Base-by-base conservation (phyloP, 2,797 vertebrate species). In the Thaleichthys pacificus region DNA sequence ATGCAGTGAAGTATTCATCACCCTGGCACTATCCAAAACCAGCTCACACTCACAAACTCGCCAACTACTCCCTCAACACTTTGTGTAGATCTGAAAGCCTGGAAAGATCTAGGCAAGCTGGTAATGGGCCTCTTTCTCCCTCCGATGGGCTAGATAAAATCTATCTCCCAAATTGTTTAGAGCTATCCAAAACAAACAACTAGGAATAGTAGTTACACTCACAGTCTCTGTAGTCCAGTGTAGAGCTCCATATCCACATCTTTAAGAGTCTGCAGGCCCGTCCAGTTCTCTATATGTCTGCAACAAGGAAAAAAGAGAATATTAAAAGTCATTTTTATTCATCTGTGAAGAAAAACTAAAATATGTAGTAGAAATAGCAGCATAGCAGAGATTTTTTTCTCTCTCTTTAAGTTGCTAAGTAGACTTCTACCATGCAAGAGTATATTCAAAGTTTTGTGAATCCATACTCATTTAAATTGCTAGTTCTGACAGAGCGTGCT, bases 201-300 rank as follows among this genome's bases (percentile, higher is more conserved):
- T 38, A 47, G 42, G 12, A 47, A 47, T 47, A 12, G 42, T 47
- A 8, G 32, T 35, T 69, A 82, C 86, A 97, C 97, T 99, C 88
- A 99, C 97, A 99, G 93, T 88, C 93, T 96, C 90, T 98, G 96
- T 61, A 99, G 95, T 93, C 97, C 97, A 0, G 95, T 97, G 89
- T 99, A 99, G 81, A 99, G 96, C 88, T 96, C 97, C 97, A 99
- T 99, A 88, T 99, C 97, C 26, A 99, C 95, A 0, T 96, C 96
- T 0, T 95, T 95, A 84, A 99, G 93, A 0, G 95, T 97, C 89
- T 98, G 95, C 89, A 99, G 86, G 70, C 95, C 95, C 21, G 94
- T 96, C 97, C 97, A 99, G 92, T 97, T 98, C 91, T 99, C 97
- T 92, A 99, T 96, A 91, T 98, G 95, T 97, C 97, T 99, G 93